Percentiles rank a stretch among this genome's conserved stretches.
Conservation (phyloP, 2,113 vertebrate genomes). For the Engraulis encrasicolus region DNA sequence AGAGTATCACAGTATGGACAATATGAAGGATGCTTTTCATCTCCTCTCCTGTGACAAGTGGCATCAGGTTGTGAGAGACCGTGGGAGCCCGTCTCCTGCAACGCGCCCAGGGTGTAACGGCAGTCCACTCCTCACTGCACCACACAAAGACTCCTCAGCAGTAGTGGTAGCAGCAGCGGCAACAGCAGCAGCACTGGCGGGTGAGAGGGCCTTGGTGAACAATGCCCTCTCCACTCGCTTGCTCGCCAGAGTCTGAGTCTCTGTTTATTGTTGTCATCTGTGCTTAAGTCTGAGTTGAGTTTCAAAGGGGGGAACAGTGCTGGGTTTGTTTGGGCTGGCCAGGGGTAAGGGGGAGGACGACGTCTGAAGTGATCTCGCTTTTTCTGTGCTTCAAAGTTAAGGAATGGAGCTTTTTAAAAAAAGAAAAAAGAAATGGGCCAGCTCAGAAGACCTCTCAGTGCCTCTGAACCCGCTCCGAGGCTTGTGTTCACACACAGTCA, state of each 20-base stretch:
- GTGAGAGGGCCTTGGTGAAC: not conserved
- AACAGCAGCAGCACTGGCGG: not conserved
- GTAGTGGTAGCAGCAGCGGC: not conserved
- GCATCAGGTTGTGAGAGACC: not conserved
- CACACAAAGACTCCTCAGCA: no score
- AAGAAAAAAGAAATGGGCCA: no score
- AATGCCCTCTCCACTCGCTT: not conserved
- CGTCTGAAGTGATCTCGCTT: not conserved
- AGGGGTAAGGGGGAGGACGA: not conserved
- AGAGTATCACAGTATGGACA: conserved; percentile 52
- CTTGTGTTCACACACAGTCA: not conserved
- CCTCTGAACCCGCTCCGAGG: not conserved
- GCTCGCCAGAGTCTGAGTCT: not conserved
- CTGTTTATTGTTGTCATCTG: conserved; percentile 51
- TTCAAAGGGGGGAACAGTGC: conserved; percentile 57
- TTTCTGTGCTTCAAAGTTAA: conserved; percentile 11
- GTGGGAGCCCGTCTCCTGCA: not conserved
- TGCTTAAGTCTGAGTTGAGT: conserved; percentile 54
- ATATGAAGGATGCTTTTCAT: conserved; percentile 47
- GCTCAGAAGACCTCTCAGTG: not conserved
- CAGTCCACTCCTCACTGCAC: not conserved
- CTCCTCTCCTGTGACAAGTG: conserved; percentile 37
- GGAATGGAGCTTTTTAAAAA: no score
- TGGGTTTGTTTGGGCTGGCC: conserved; percentile 34
- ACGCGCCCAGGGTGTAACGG: not conserved